Base-by-base conservation (phyloP, 2,888 invertebrate species). In the Cryptosula pallasiana region DNA sequence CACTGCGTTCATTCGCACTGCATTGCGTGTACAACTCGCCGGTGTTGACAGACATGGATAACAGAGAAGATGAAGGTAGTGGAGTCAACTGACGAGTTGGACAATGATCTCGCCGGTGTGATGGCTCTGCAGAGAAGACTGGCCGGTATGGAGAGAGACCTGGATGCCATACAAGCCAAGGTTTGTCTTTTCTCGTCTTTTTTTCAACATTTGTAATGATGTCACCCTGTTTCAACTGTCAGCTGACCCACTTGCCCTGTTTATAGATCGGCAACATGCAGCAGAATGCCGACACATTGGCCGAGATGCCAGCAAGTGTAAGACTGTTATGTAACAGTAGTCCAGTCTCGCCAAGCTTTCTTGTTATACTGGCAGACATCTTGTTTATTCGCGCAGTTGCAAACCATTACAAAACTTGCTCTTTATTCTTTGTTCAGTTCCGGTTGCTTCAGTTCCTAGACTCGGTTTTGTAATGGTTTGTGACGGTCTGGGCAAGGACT, bases 21-120 rank as follows among this genome's bases (percentile, higher is more conserved):
- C 63, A 63, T 71, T 72, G n/a, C n/a, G n/a, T n/a, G n/a, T n/a
- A n/a, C n/a, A n/a, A n/a, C n/a, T n/a, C n/a, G 45, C 25, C 57
- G 55, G 20, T 70, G 71, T 69, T 73, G 72, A 27, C 75, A 84
- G 84, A 82, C 95, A 1, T 98, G 97, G 98, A 98, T 98, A 85
- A 95, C 98, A 86, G 99, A 99, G 86, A 99, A 99, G 89, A 95
- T 96, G 82, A 91, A 98, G 79, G 94, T 99, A 78, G 88, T 99
- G 69, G 97, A 99, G 80, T 95, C 96, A 80, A 98, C 98, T 1
- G 98, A 98, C 84, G 95, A 94, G 81, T 88, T 99, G 79, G 96
- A 97, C 86, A 98, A 98, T 76, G 99, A 99, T 86, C 89, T 99
- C 79, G 94, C 94, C 72, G 88, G 88, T 78, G 96, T 99, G 58